phyloP scores from a whole-genome alignment of 2,888 invertebrate genomes.

The Tethea ocularis region DNA sequence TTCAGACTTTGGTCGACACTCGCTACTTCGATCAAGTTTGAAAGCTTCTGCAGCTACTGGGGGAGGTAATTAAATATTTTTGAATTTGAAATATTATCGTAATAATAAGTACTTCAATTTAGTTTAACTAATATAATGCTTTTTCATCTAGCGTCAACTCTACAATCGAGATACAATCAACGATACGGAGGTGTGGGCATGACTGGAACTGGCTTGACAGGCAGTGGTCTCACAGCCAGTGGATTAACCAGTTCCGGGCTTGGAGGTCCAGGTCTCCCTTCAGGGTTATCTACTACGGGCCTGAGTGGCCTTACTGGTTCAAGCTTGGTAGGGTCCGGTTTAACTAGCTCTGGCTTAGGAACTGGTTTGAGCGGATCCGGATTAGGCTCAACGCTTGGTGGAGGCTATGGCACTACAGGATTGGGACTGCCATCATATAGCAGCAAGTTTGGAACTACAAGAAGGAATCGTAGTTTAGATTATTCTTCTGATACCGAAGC shows the following conservation, averaged over 20 bases:
- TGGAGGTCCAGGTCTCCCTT: conserved; percentile 64
- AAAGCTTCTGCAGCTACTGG: conserved; percentile 84
- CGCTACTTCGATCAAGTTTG: conserved; percentile 91
- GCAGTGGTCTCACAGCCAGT: conserved; percentile 55
- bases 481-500: conserved; percentile 98
- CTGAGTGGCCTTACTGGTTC: conserved; percentile 77
- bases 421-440: conserved; percentile 74
- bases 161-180: conserved; percentile 84
- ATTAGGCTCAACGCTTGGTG: conserved; percentile 65
- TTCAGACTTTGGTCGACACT: conserved; percentile 92
- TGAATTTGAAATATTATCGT: background rate
- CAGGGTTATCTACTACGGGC: conserved; percentile 73
- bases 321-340: conserved; percentile 68
- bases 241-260: conserved; percentile 52
- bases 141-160: conserved; percentile 72
- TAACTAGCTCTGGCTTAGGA: conserved; percentile 69
- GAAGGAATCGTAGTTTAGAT: conserved; percentile 92
- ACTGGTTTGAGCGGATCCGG: conserved; percentile 68
- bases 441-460: conserved; percentile 84
- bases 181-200: conserved; percentile 82
- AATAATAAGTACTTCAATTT: background rate
- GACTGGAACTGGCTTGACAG: conserved; percentile 58
- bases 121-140: background rate
- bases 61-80: conserved; percentile 48
- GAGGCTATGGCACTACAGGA: conserved; percentile 71